A percentile compares a stretch with the other conserved stretches of the same genome.
phyloP scores from a whole-genome alignment of 1,140 invertebrate species.

The Solenopsis fugax region DNA sequence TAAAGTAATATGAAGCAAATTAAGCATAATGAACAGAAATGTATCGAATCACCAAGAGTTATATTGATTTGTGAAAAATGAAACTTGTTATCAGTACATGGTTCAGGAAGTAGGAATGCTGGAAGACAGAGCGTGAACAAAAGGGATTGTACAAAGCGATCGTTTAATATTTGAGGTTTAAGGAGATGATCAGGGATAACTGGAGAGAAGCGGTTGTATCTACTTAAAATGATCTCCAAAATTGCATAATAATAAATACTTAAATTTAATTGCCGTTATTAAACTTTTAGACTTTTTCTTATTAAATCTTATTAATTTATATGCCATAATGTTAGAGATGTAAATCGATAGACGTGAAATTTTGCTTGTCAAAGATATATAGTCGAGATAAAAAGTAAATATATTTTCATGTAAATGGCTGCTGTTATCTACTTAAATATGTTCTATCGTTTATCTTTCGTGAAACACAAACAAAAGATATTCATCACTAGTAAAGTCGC shows the following conservation, averaged over 20 bases:
- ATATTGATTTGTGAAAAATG: too few species aligned
- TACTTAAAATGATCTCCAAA: too few species aligned
- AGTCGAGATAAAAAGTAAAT: slow-evolving; percentile 12
- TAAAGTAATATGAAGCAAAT: too few species aligned
- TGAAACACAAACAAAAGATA: slow-evolving; percentile 35
- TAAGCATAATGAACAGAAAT: too few species aligned
- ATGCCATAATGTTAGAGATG: neutral
- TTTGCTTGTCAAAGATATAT: neutral
- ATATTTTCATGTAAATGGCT: slow-evolving; percentile 8
- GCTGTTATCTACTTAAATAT: slow-evolving; percentile 18
- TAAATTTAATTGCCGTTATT: neutral
- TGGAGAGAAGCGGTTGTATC: too few species aligned
- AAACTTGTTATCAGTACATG: too few species aligned
- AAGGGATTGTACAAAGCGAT: too few species aligned
- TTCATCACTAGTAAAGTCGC: slow-evolving; percentile 24
- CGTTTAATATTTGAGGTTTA: too few species aligned
- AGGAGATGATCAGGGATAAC: too few species aligned
- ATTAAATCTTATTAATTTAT: slow-evolving; percentile 4
- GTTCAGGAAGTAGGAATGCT: too few species aligned
- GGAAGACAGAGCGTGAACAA: too few species aligned
- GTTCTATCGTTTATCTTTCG: slow-evolving; percentile 12
- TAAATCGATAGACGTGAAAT: neutral
- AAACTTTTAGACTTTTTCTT: neutral
- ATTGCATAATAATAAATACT: neutral
- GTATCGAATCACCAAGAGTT: too few species aligned